Base-by-base conservation (phyloP, 2,888 invertebrate species). In the Cerastoderma edule region DNA sequence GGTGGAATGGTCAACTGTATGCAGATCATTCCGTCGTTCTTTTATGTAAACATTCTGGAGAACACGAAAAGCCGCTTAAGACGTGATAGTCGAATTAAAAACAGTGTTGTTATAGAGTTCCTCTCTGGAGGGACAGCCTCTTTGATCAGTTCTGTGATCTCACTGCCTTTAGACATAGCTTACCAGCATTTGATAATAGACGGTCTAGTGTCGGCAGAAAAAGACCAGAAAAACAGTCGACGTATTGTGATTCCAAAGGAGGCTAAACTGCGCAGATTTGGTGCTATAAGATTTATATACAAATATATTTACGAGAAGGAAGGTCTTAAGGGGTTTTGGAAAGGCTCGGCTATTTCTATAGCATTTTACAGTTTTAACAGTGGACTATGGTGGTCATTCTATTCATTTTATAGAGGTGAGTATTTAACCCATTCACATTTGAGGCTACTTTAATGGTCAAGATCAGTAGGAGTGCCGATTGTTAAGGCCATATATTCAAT, bases 351-450 rank as follows among this genome's bases (percentile, higher is more conserved):
- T 32, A 97, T 98, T 0, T 98, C 98, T 33, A 93, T 99, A 16
- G 96, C 96, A 85, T 96, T 98, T 0, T 99, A 98, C 92, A 98
- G 98, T 57, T 98, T 99, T 19, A 98, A 98, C 93, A 98, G 97
- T 24, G 98, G 98, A n/a, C 94, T 98, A 57, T 99, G 99, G 98
- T 99, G 99, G 99, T 96, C 95, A 27, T 96, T 98, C 88, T 99
- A 99, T 93, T 97, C 97, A 83, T 94, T 96, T 54, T 98, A 98
- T 93, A 97, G 98, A 95, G 97, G 98, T 98, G 93, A 27, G 35
- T 30, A 8, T n/a, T 46, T 48, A 13, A 48, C 24, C 30, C n/a
- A 19, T n/a, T n/a, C n/a, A n/a, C n/a, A n/a, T n/a, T n/a, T n/a
- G n/a, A n/a, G n/a, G n/a, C n/a, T n/a, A n/a, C n/a, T n/a, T n/a